phyloP scores from a whole-genome alignment of 2,113 vertebrate species.

The Anseranas semipalmata region DNA sequence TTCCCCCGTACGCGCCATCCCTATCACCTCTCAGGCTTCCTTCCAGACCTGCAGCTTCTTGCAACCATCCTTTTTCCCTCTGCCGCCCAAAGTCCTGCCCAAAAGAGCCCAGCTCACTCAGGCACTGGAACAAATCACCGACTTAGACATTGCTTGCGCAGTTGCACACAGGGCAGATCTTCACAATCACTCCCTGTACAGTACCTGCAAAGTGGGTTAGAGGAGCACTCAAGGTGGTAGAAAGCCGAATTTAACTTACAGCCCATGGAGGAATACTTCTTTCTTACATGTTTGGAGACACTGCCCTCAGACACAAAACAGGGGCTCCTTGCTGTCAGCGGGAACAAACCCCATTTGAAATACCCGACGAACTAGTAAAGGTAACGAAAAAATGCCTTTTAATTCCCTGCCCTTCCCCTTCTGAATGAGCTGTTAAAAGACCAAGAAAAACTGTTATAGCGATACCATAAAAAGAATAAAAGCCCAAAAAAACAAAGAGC shows the following conservation, averaged over 20 bases:
- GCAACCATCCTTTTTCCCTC: neutral
- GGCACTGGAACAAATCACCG: neutral
- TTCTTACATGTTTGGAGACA: neutral
- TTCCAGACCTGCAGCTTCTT: neutral
- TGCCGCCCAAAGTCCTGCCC: neutral
- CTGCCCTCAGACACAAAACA: neutral
- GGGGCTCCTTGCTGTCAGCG: accelerated
- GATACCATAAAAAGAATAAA: constrained; percentile 76
- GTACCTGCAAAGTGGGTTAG: neutral
- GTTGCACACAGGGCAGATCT: neutral
- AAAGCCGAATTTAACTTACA: neutral
- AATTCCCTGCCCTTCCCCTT: constrained; percentile 72
- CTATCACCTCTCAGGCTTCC: neutral
- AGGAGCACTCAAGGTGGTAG: neutral
- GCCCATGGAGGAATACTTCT: neutral
- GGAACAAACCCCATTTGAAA: neutral
- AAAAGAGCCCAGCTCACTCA: neutral
- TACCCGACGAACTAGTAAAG: neutral
- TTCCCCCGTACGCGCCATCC: accelerated
- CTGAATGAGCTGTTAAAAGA: constrained; percentile 86
- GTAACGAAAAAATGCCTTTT: neutral
- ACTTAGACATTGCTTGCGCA: accelerated
- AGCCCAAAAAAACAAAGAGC: constrained; percentile 75
- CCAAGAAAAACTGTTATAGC: constrained; percentile 81
- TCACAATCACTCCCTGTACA: neutral